Evolutionary conservation across 2,888 invertebrate genomes (phyloP).

Genomic region (Xestia c-nigrum): DNA sequence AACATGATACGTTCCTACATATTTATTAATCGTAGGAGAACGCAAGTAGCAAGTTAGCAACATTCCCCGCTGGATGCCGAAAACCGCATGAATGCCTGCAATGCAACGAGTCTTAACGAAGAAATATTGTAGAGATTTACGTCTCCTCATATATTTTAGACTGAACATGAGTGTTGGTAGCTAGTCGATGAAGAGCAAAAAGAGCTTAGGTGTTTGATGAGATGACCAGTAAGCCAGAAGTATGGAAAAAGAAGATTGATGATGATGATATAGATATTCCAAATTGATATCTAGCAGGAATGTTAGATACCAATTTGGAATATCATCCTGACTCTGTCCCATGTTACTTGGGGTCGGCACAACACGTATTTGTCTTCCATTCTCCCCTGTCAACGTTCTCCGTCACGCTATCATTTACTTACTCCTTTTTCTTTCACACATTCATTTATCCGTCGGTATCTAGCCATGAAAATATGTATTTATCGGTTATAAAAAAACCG

Average conservation of each 20-base stretch:
- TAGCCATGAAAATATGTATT: not conserved
- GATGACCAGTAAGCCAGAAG: not conserved
- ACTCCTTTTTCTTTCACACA: not conserved
- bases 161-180: not conserved
- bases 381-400: not conserved
- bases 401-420: not conserved
- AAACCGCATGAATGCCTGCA: constrained; percentile 38
- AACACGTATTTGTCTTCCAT: not conserved
- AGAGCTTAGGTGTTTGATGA: not conserved
- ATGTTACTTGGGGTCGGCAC: not conserved
- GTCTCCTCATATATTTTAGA: not conserved
- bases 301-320: not conserved
- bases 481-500: too few relatives aligned
- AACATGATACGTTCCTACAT: not conserved
- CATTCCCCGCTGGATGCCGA: constrained; percentile 1
- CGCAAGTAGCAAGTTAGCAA: not conserved
- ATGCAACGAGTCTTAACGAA: constrained; percentile 24
- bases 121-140: not conserved
- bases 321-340: not conserved
- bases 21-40: not conserved
- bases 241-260: not conserved
- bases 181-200: not conserved
- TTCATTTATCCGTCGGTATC: not conserved
- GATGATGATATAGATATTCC: not conserved
- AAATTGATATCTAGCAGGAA: not conserved